Evolutionary conservation across 2,888 invertebrate species (phyloP).

Genomic region (Drosophila nigricruria): DNA sequence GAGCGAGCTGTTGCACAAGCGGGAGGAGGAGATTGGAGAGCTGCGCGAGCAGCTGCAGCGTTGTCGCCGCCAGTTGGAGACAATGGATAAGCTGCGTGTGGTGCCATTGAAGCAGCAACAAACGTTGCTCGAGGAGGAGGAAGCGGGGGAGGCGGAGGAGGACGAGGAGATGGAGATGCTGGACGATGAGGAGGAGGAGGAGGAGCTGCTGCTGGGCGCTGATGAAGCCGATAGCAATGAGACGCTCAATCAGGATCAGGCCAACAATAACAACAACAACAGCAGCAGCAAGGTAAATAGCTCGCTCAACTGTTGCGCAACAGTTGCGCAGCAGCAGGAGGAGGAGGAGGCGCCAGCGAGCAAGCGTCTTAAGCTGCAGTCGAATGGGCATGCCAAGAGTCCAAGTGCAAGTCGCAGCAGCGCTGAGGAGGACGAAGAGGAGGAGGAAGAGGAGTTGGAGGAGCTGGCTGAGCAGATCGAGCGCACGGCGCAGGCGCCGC

Average conservation of each 20-base stretch:
- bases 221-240: constrained; percentile 60
- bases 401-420: constrained; percentile 34
- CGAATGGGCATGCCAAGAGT: constrained; percentile 39
- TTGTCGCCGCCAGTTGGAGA: constrained; percentile 79
- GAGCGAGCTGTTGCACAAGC: constrained; percentile 82
- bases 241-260: constrained; percentile 57
- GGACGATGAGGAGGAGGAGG: constrained; percentile 41
- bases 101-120: constrained; percentile 68
- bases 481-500: constrained; percentile 68
- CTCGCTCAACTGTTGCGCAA: constrained; percentile 33
- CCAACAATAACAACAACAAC: constrained; percentile 57
- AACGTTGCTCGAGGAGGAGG: constrained; percentile 46
- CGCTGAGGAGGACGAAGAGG: constrained; percentile 30
- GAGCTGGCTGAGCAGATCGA: constrained; percentile 30
- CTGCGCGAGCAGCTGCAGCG: constrained; percentile 83
- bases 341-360: constrained; percentile 26
- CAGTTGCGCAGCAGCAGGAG: constrained; percentile 11
- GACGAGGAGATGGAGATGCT: constrained; percentile 36
- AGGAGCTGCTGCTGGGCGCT: constrained; percentile 25
- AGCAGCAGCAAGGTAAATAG: constrained; percentile 50
- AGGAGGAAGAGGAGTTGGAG: constrained; percentile 33
- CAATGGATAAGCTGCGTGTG: constrained; percentile 60
- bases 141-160: constrained; percentile 11
- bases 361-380: constrained; percentile 40
- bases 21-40: constrained; percentile 83